Base-by-base conservation (phyloP, 2,797 vertebrate genomes). In the Pangasius djambal region DNA sequence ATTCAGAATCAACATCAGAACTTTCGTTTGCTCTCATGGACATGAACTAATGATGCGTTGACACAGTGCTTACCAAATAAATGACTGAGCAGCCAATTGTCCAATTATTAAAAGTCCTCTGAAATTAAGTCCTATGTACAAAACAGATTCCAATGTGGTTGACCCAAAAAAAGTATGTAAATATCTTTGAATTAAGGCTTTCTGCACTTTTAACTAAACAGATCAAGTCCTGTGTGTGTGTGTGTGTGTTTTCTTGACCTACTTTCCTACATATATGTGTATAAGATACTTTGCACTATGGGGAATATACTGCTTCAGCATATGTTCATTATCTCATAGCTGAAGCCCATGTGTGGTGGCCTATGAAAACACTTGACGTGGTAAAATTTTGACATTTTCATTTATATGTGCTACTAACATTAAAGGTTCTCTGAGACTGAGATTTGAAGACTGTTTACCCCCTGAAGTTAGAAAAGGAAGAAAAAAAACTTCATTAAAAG, bases 31-130 rank as follows among this genome's bases (percentile, higher is more conserved):
- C 50, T 81, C 37, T 61, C 25, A 55, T 86, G 52, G 63, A 67
- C 48, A 40, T 79, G 5, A 70, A 59, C 50, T 63, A 89, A 74
- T 63, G 55, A 83, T 75, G 69, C 40, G 65, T 13, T 82, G 52
- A 74, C 31, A 55, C 15, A 61, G 77, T 40, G 40, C 22, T 82
- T 70, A 61, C 31, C 25, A 86, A 86, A 40, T 83, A 86, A 70
- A 59, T 69, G 52, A 57, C 34, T 40, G 44, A 59, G 65, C 78
- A 72, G 74, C n/a, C 83, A 86, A 52, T 16, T 52, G 44, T n/a
- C 40, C 40, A 40, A 40, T 63, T 61, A 72, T 7, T 59, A 57
- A 69, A 69, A 74, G 12, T 85, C 18, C 25, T 28, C 15, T 52
- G 34, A 85, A 88, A 78, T 67, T 13, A 69, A 57, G 13, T 7